Conservation (phyloP, 1,140 invertebrate genomes). For the Platyura marginata region DNA sequence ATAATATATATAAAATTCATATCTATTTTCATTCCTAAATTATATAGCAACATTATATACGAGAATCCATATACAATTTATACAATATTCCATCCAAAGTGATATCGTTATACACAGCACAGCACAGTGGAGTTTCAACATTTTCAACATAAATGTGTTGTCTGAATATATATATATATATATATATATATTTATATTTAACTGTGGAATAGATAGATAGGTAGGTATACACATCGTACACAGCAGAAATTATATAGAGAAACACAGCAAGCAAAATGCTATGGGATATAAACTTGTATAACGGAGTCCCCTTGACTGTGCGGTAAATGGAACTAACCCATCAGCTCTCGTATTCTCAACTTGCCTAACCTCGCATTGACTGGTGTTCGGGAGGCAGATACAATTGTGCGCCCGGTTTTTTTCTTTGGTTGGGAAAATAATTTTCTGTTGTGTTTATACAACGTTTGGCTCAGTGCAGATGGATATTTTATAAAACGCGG, state of each 20-base stretch:
- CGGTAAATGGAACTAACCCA: background rate
- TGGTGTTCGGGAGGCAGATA: background rate
- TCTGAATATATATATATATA: background rate
- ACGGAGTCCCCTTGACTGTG: background rate
- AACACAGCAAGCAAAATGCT: background rate
- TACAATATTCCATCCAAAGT: no score
- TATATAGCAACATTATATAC: no score
- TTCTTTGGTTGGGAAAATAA: no score
- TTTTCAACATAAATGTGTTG: no score
- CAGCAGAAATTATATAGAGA: background rate
- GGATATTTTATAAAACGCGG: background rate
- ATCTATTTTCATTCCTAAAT: no score
- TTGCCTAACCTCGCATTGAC: background rate
- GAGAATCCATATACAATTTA: no score
- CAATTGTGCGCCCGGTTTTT: background rate
- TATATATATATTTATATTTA: background rate
- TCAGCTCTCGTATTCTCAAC: background rate
- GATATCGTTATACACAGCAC: background rate
- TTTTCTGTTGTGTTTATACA: background rate
- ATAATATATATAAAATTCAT: no score
- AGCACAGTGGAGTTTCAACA: no score
- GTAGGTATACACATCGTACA: background rate
- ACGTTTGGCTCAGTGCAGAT: background rate
- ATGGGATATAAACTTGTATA: background rate
- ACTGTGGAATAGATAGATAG: no score